phyloP scores from a whole-genome alignment of 2,113 vertebrate genomes.

The Redunca redunca region DNA sequence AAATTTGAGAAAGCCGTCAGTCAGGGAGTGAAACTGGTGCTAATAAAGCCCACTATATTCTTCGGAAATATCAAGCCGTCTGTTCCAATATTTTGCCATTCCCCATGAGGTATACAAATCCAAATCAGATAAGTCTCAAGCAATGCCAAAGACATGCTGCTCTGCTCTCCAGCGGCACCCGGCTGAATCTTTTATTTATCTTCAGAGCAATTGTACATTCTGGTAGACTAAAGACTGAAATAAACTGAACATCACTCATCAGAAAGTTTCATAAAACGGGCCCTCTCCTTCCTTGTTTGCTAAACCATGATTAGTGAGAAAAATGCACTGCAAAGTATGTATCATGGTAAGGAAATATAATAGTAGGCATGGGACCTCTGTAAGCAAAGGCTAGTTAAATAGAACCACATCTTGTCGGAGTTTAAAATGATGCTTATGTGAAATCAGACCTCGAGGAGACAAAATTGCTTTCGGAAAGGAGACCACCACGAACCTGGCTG shows the following conservation, averaged over 20 bases:
- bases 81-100: constrained; percentile 91
- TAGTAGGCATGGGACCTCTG: constrained; percentile 62
- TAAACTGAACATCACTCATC: constrained; percentile 80
- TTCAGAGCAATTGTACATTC: constrained; percentile 85
- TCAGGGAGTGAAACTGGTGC: constrained; percentile 85
- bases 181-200: constrained; percentile 91
- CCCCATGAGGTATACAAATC: constrained; percentile 90
- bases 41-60: constrained; percentile 92
- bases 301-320: constrained; percentile 58
- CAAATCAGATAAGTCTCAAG: constrained; percentile 90
- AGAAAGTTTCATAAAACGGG: constrained; percentile 80
- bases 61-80: constrained; percentile 91
- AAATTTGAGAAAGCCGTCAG: constrained; percentile 88
- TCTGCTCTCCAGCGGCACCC: constrained; percentile 85
- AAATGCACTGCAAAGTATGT: constrained; percentile 24
- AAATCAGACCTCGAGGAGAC: constrained; percentile 67
- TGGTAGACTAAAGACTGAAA: constrained; percentile 82
- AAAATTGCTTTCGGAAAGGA: constrained; percentile 68
- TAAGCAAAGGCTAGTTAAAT: constrained; percentile 51
- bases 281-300: constrained; percentile 69
- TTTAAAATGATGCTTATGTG: constrained; percentile 57
- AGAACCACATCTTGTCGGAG: constrained; percentile 50
- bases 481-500: constrained; percentile 41
- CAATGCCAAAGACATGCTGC: constrained; percentile 88
- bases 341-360: constrained; percentile 38